Conservation (phyloP, 1,140 invertebrate species). For the Luehdorfia chinensis region DNA sequence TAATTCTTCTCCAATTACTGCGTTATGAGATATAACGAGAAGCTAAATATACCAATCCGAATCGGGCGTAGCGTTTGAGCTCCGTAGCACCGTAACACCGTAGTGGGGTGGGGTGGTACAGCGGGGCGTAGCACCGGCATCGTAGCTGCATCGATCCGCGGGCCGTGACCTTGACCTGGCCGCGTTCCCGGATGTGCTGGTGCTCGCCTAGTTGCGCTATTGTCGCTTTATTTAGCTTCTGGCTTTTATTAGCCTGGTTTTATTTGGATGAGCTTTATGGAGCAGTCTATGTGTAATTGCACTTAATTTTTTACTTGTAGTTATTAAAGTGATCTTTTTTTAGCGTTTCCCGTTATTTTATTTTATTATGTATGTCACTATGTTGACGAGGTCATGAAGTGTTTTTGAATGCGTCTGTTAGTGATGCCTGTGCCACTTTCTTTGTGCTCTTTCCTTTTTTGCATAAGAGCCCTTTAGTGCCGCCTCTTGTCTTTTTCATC, state of each 20-base stretch:
- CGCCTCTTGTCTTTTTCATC: no score
- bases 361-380: no score
- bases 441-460: no score
- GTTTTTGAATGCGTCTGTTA: no score
- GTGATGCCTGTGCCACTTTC: no score
- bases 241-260: conserved; percentile 63
- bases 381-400: no score
- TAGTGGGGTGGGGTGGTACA: conserved; percentile 33
- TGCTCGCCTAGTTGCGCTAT: conserved; percentile 62
- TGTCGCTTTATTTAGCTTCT: conserved; percentile 57
- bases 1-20: conserved; percentile 1
- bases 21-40: conserved; percentile 20
- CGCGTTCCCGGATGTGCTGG: conserved; percentile 61
- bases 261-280: conserved; percentile 36
- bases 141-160: conserved; percentile 75
- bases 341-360: no score
- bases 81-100: conserved; percentile 37
- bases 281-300: no score
- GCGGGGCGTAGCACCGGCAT: conserved; percentile 45
- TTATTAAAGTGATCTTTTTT: no score
- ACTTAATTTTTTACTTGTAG: no score
- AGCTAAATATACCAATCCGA: conserved; percentile 37
- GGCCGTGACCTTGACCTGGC: conserved; percentile 76
- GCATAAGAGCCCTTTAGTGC: no score
- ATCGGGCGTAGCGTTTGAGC: conserved; percentile 17